Evolutionary conservation across 2,888 invertebrate species (phyloP).

Genomic region (Apantesis nais): DNA sequence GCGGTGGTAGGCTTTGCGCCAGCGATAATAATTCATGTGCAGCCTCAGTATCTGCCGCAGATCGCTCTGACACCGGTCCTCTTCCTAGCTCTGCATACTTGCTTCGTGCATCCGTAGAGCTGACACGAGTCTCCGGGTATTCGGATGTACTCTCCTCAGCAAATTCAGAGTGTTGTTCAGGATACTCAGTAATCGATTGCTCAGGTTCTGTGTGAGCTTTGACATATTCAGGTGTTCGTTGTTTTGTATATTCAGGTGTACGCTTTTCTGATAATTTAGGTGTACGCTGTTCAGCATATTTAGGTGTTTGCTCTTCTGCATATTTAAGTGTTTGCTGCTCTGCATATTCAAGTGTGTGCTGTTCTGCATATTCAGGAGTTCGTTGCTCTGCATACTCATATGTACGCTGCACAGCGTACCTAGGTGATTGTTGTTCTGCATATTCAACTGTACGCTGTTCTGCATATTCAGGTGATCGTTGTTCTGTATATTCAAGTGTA

Average conservation of each 20-base stretch:
- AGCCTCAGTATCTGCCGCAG: conserved; percentile 94
- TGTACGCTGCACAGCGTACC: conserved; percentile 11
- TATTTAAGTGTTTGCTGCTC: neutral
- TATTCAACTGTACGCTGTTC: conserved; percentile 4
- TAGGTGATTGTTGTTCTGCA: conserved; percentile 9
- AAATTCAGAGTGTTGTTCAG: neutral
- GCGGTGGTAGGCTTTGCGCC: conserved; percentile 91
- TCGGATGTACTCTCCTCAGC: neutral
- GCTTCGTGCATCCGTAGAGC: conserved; percentile 76
- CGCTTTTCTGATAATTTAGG: neutral
- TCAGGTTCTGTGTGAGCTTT: neutral
- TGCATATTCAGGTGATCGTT: conserved; percentile 7
- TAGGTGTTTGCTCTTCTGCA: neutral
- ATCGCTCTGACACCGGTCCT: conserved; percentile 80
- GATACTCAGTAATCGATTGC: conserved; percentile 7
- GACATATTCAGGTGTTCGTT: conserved; percentile 8
- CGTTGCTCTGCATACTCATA: conserved; percentile 11
- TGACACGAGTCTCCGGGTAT: conserved; percentile 48
- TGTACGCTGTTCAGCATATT: conserved; percentile 3
- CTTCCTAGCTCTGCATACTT: conserved; percentile 82
- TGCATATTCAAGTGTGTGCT: neutral
- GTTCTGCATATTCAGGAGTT: conserved; percentile 3
- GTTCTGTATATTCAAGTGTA: conserved; percentile 5
- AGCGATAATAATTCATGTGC: conserved; percentile 93
- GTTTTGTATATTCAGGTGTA: conserved; percentile 10